A percentile compares a stretch with the other conserved stretches of the same genome.
Evolutionary conservation across 2,113 vertebrate species (phyloP).

Genomic region (Atrichornis clamosus): DNA sequence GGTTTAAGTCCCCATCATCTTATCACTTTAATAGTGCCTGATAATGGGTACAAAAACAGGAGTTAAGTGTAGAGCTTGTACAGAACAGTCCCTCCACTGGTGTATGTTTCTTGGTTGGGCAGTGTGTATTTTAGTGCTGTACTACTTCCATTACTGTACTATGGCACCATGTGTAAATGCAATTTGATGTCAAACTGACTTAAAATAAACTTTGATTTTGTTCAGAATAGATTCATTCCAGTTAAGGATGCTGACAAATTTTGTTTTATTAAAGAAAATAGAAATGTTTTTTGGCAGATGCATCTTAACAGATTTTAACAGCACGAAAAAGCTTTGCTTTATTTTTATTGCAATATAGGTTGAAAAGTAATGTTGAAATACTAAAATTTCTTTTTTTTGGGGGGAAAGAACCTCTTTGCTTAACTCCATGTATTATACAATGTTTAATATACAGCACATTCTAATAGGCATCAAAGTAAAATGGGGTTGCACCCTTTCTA

Average conservation of each 20-base stretch:
- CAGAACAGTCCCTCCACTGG: background rate
- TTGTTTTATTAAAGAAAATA: background rate
- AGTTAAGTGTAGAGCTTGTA: background rate
- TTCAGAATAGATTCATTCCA: background rate
- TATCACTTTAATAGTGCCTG: background rate
- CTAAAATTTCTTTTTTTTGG: background rate
- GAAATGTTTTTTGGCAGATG: background rate
- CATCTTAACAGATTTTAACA: background rate
- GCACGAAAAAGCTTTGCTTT: background rate
- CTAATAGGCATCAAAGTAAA: constrained; percentile 18
- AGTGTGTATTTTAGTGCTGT: background rate
- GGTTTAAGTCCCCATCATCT: background rate
- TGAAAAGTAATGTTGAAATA: background rate
- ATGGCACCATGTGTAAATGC: background rate
- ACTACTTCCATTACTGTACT: background rate
- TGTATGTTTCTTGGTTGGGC: background rate
- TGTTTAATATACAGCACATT: constrained; percentile 32
- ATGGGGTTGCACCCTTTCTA: background rate
- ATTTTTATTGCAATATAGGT: background rate
- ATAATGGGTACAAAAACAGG: background rate
- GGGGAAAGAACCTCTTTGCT: background rate
- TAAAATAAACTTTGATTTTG: background rate
- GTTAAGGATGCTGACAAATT: background rate
- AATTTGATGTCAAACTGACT: background rate
- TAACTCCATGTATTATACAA: background rate